These are phyloP conservation scores for Ceratothoa steindachneri DNA, from an alignment of 2,888 invertebrate species.

Conservation along the genomic window DNA sequence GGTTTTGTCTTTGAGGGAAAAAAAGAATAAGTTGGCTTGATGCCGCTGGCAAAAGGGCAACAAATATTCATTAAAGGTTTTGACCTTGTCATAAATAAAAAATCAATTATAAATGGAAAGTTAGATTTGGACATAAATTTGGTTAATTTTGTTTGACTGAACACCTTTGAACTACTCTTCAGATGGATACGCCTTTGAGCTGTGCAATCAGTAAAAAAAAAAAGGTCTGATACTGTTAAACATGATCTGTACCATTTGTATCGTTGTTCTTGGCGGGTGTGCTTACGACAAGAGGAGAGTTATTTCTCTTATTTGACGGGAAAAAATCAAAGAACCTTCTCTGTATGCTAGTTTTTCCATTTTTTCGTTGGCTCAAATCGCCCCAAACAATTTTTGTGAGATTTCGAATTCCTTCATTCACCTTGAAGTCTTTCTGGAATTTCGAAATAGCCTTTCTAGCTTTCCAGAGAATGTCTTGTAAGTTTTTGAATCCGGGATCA, in stretches of 20 bases:
- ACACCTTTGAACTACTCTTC: neutral
- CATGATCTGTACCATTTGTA: neutral
- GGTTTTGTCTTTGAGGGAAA: too few relatives aligned
- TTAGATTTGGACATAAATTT: neutral
- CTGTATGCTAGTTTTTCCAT: too few relatives aligned
- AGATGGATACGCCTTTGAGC: too few relatives aligned
- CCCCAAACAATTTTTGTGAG: neutral
- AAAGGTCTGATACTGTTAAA: too few relatives aligned
- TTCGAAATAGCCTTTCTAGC: constrained; percentile 31
- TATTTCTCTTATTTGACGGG: too few relatives aligned
- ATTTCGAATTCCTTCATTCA: constrained; percentile 3
- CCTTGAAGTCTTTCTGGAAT: constrained; percentile 38
- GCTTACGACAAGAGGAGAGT: neutral
- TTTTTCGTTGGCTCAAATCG: neutral
- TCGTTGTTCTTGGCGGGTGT: neutral
- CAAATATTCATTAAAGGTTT: too few relatives aligned
- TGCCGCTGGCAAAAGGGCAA: too few relatives aligned
- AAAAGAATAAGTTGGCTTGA: too few relatives aligned
- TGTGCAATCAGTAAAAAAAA: too few relatives aligned
- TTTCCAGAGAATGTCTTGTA: constrained; percentile 32
- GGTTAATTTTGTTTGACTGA: neutral
- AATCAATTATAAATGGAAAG: neutral
- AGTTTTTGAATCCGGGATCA: constrained; percentile 26
- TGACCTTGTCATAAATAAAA: too few relatives aligned
- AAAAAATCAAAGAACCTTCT: too few relatives aligned